Evolutionary conservation across 2,113 vertebrate genomes (phyloP), one percentile per base, ranked within the genome.

Genomic region (Andinoacara biseriatus): DNA sequence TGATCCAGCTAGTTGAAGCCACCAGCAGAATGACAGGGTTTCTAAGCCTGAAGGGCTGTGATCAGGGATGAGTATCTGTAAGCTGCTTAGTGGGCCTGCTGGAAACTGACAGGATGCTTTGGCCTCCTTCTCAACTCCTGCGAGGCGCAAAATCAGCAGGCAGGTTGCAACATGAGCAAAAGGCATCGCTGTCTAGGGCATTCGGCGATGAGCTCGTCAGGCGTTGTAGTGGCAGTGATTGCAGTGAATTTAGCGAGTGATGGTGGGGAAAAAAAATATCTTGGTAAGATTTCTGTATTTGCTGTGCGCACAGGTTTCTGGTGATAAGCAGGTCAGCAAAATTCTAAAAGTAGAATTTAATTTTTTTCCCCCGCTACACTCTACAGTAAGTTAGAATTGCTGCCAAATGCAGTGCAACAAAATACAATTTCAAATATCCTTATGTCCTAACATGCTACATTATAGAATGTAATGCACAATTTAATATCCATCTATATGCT

Each of bases 61-160:
- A 93, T 93, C 92, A 90, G 91, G 80, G 89, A 93, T 94, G 92
- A 94, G 93, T 90, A 91, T 89, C 88, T 92, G 81, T 96, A 95
- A 95, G 93, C 93, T 79, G 89, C 93, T 95, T 95, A 94, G 87
- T 33, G 17, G 72, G 82, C 86, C 89, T 94, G 91, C 87, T 84
- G 89, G 89, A 93, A 93, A 89, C 46, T 59, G 87, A 92, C 92
- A 79, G 85, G 81, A 83, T 58, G 80, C 65, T 84, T 81, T 90
- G 90, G 87, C 88, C 88, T 84, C 63, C 78, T 77, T 78, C 82
- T 84, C 65, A 33, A 76, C 85, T 89, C 74, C 76, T 91, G 58
- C 58, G 74, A 88, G 80, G 67, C 56, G 43, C 63, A 80, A 81
- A 63, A 85, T 91, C 89, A 87, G 80, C 52, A 18, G 59, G 58